Evolutionary conservation across 2,797 vertebrate species (phyloP).

Genomic region (Galagoides demidoff): DNA sequence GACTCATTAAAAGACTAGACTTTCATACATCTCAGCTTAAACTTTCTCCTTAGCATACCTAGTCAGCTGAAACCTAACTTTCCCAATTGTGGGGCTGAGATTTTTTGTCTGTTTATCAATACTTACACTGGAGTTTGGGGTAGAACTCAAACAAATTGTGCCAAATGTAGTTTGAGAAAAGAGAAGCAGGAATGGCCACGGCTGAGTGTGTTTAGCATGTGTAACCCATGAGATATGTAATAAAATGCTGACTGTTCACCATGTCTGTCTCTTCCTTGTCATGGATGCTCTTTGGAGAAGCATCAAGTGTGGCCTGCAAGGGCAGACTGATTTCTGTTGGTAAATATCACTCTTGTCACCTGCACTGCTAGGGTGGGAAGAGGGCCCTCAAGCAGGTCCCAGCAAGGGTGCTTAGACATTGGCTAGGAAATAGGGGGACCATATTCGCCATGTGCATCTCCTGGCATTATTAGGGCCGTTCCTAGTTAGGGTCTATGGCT

Average conservation of each 20-base stretch:
- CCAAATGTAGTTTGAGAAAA: not conserved
- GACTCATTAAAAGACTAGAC: not conserved
- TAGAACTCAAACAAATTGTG: not conserved
- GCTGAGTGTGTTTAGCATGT: not conserved
- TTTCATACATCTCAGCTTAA: not conserved
- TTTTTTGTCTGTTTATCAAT: not conserved
- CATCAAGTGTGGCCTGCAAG: not conserved
- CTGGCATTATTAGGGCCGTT: rapidly evolving
- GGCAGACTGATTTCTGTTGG: not conserved
- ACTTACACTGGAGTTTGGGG: too few relatives aligned
- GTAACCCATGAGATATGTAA: rapidly evolving
- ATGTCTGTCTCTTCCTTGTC: not conserved
- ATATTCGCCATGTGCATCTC: rapidly evolving
- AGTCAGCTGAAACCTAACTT: not conserved
- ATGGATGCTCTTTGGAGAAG: not conserved
- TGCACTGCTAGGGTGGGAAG: not conserved
- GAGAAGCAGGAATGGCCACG: not conserved
- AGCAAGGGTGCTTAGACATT: not conserved
- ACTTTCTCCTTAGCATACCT: not conserved
- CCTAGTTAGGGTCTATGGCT: not conserved
- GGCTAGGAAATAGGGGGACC: not conserved
- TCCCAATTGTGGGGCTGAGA: rapidly evolving
- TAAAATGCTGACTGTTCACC: rapidly evolving
- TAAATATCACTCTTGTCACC: rapidly evolving
- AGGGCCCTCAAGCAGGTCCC: not conserved